phyloP scores from a whole-genome alignment of 2,797 vertebrate species.

The Falco naumanni region DNA sequence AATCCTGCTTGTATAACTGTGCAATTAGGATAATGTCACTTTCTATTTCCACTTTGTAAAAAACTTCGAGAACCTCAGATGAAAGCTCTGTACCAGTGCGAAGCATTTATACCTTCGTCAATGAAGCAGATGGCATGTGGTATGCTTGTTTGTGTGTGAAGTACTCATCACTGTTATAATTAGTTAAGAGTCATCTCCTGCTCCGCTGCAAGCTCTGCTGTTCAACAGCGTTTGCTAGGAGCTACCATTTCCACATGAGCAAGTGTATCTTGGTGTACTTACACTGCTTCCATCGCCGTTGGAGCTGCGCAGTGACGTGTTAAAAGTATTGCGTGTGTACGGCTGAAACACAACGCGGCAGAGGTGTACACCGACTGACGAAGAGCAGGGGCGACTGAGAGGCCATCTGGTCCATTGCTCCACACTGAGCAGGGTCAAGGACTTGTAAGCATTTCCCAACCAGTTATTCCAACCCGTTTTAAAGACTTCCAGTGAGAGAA shows the following conservation, averaged over 20 bases:
- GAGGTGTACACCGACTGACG: not conserved
- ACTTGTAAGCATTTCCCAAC: not conserved
- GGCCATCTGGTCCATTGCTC: not conserved
- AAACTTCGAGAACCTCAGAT: not conserved
- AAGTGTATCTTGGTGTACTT: not conserved
- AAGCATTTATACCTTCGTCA: conserved; percentile 1
- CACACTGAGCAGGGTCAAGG: not conserved
- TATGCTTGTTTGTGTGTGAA: not conserved
- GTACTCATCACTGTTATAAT: not conserved
- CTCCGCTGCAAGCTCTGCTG: not conserved
- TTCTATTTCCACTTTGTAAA: not conserved
- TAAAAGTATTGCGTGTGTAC: no score
- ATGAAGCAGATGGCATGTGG: not conserved
- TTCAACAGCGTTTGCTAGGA: not conserved
- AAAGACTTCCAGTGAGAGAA: not conserved
- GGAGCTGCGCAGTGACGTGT: not conserved
- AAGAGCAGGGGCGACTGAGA: not conserved
- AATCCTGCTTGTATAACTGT: not conserved
- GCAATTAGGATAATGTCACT: not conserved
- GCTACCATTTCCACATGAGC: not conserved
- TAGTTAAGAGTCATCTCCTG: not conserved
- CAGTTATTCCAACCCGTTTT: not conserved
- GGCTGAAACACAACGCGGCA: not conserved
- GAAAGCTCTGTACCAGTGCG: not conserved
- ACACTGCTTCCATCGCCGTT: not conserved